Evolutionary conservation across 2,113 vertebrate genomes (phyloP).

Genomic region (Elephantulus edwardii): DNA sequence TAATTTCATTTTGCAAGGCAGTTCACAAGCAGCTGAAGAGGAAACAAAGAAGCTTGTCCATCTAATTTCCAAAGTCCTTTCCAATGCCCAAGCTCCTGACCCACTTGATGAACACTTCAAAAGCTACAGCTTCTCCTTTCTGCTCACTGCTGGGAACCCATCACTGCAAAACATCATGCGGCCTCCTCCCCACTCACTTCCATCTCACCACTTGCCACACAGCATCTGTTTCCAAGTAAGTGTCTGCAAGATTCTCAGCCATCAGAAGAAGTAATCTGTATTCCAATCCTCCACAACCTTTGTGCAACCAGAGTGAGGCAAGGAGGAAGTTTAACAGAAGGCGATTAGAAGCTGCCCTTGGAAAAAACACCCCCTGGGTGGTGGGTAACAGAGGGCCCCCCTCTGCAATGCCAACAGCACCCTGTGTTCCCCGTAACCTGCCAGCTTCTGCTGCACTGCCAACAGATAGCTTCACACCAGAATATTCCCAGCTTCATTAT

Average conservation of each 20-base stretch:
- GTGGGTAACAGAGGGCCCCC: no score
- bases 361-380: not conserved
- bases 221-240: not conserved
- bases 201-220: not conserved
- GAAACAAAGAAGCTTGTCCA: not conserved
- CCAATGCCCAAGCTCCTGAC: not conserved
- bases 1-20: not conserved
- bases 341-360: not conserved
- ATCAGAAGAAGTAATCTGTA: not conserved
- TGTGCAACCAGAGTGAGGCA: not conserved
- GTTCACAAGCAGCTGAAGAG: not conserved
- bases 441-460: no score
- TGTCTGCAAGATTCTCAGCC: not conserved
- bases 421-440: not conserved
- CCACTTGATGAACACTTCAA: not conserved
- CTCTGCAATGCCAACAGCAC: not conserved
- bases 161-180: no score
- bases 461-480: fast-evolving
- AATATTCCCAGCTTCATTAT: not conserved
- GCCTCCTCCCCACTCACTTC: not conserved
- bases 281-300: not conserved
- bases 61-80: not conserved
- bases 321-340: not conserved
- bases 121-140: not conserved
- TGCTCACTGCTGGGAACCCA: fast-evolving